Conservation (phyloP, 1,140 invertebrate species). For the Meteorus sp. region DNA sequence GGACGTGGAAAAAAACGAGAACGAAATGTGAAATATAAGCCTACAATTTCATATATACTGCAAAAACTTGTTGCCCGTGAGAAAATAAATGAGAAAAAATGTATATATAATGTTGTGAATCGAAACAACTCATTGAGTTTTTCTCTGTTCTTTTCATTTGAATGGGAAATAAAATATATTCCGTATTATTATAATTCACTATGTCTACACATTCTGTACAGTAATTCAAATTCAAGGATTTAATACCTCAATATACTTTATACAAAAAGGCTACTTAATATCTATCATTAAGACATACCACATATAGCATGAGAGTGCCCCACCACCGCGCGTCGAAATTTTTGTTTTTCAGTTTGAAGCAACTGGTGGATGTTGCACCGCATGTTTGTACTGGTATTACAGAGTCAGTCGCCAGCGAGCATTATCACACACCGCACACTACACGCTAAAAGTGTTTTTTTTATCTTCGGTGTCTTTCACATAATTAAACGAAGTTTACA, state of each 20-base stretch:
- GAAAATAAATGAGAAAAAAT: too few species aligned
- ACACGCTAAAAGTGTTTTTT: constrained; percentile 43
- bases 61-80: too few species aligned
- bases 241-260: constrained; percentile 61
- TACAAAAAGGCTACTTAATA: constrained; percentile 62
- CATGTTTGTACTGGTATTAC: constrained; percentile 62
- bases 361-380: constrained; percentile 38
- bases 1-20: too few species aligned
- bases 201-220: constrained; percentile 63
- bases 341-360: constrained; percentile 1
- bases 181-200: constrained; percentile 61
- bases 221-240: constrained; percentile 59
- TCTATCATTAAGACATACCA: constrained; percentile 61
- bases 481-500: constrained; percentile 12
- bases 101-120: too few species aligned
- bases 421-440: constrained; percentile 57
- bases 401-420: constrained; percentile 60
- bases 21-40: not conserved
- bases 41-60: not conserved
- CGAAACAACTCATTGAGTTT: too few species aligned
- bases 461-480: constrained; percentile 21
- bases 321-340: constrained; percentile 37
- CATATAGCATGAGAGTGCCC: constrained; percentile 53
- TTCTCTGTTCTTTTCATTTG: too few species aligned
- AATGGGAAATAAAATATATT: constrained; percentile 58